Evolutionary conservation across 2,888 invertebrate genomes (phyloP).

Genomic region (Metacarcinus magister): DNA sequence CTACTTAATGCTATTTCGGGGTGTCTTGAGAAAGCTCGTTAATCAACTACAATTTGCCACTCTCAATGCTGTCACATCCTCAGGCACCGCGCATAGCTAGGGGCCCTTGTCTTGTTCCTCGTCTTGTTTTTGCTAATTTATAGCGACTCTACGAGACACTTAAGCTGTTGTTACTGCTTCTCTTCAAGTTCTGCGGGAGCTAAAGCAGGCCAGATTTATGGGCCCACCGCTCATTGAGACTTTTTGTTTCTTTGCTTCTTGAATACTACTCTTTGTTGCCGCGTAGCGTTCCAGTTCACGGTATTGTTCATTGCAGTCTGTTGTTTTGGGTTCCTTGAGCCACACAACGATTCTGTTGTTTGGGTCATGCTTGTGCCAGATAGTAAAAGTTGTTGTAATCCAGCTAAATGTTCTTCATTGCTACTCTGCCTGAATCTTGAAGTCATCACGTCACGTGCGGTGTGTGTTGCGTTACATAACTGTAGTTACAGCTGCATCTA

Average conservation of each 20-base stretch:
- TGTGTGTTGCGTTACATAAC: neutral
- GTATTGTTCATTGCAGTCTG: neutral
- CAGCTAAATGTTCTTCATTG: neutral
- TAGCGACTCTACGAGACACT: slow-evolving; percentile 26
- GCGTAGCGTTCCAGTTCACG: neutral
- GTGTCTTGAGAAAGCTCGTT: neutral
- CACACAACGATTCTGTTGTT: neutral
- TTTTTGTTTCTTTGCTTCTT: slow-evolving; percentile 26
- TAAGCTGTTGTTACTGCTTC: slow-evolving; percentile 26
- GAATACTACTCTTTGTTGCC: neutral
- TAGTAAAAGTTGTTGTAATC: neutral
- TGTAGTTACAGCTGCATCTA: neutral
- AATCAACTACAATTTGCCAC: neutral
- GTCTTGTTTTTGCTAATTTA: slow-evolving; percentile 26
- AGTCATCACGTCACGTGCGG: neutral
- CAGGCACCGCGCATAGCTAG: neutral
- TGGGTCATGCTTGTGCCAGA: neutral
- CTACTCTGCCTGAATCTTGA: neutral
- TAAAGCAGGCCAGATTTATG: slow-evolving; percentile 26
- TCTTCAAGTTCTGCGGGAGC: slow-evolving; percentile 13
- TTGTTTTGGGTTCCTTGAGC: neutral
- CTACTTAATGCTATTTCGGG: neutral
- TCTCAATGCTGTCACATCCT: neutral
- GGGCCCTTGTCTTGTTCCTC: neutral
- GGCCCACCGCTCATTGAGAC: neutral